A percentile compares a stretch with the other conserved stretches of the same genome.
phyloP scores from a whole-genome alignment of 2,113 vertebrate genomes.

The Heliornis fulica region DNA sequence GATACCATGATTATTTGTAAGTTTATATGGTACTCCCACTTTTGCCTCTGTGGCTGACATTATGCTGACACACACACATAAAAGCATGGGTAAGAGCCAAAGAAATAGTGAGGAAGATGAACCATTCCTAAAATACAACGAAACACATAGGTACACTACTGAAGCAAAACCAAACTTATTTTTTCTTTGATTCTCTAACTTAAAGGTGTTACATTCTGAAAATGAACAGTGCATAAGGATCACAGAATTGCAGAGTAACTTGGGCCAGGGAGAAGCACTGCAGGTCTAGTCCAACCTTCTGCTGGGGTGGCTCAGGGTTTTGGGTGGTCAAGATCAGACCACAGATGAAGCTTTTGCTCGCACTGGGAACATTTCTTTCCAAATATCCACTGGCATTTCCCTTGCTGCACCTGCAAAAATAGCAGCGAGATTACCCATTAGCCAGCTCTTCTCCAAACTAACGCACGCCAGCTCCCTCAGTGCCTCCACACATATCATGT shows the following conservation, averaged over 20 bases:
- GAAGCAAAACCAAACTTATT: not conserved
- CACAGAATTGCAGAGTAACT: not conserved
- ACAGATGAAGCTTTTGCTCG: not conserved
- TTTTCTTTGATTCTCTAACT: not conserved
- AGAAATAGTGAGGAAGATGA: not conserved
- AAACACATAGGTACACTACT: not conserved
- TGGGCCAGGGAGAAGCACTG: not conserved
- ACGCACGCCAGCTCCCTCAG: conserved; percentile 2
- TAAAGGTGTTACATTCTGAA: not conserved
- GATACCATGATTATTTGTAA: not conserved
- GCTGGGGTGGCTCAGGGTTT: not conserved
- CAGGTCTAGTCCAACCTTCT: not conserved
- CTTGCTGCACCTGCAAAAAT: not conserved
- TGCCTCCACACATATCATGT: not conserved
- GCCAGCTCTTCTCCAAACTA: not conserved
- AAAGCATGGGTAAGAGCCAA: not conserved
- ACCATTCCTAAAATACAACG: not conserved
- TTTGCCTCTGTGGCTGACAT: not conserved
- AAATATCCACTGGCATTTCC: not conserved
- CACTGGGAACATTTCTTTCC: not conserved
- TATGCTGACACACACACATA: not conserved
- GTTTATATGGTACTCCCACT: not conserved
- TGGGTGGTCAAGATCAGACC: not conserved
- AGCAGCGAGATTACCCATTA: not conserved
- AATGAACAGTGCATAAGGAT: not conserved